Percentiles rank a stretch among this genome's conserved stretches.
These are phyloP conservation scores for Heliothis peltigera DNA, from an alignment of 2,888 invertebrate genomes.

Conservation along the genomic window DNA sequence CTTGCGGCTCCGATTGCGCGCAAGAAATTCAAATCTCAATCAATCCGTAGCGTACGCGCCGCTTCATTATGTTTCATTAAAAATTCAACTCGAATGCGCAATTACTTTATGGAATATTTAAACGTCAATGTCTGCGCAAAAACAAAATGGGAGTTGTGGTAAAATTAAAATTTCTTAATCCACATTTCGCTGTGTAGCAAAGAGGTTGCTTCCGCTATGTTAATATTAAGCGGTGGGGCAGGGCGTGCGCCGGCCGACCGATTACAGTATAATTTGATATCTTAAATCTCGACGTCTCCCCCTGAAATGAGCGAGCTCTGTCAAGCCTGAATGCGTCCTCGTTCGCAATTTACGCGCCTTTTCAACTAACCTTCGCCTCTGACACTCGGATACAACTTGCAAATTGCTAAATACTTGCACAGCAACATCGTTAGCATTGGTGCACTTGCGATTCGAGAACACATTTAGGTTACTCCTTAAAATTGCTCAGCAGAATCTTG, in stretches of 20 bases:
- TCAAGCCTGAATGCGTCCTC: slow-evolving; percentile 82
- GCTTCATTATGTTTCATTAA: slow-evolving; percentile 85
- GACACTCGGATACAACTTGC: slow-evolving; percentile 68
- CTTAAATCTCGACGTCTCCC: slow-evolving; percentile 82
- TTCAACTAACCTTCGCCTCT: slow-evolving; percentile 74
- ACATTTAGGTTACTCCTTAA: slow-evolving; percentile 24
- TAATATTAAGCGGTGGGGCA: slow-evolving; percentile 80
- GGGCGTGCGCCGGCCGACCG: slow-evolving; percentile 75
- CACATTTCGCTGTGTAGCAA: slow-evolving; percentile 78
- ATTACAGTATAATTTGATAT: slow-evolving; percentile 88
- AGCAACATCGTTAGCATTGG: slow-evolving; percentile 61
- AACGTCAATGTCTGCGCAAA: slow-evolving; percentile 83
- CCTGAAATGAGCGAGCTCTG: slow-evolving; percentile 76
- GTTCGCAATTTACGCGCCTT: slow-evolving; percentile 85
- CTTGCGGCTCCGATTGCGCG: slow-evolving; percentile 79
- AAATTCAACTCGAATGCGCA: slow-evolving; percentile 85
- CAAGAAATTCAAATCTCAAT: slow-evolving; percentile 88
- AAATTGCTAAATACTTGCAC: slow-evolving; percentile 67
- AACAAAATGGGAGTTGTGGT: slow-evolving; percentile 81
- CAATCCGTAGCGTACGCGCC: slow-evolving; percentile 80
- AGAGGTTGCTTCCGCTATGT: slow-evolving; percentile 83
- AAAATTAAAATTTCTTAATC: slow-evolving; percentile 85
- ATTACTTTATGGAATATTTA: slow-evolving; percentile 88
- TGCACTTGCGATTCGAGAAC: slow-evolving; percentile 53
- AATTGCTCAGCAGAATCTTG: slow-evolving; percentile 30